Evolutionary conservation across 1,140 invertebrate genomes (phyloP), one percentile per base, ranked within the genome.

Genomic region (Whitmania pigra): DNA sequence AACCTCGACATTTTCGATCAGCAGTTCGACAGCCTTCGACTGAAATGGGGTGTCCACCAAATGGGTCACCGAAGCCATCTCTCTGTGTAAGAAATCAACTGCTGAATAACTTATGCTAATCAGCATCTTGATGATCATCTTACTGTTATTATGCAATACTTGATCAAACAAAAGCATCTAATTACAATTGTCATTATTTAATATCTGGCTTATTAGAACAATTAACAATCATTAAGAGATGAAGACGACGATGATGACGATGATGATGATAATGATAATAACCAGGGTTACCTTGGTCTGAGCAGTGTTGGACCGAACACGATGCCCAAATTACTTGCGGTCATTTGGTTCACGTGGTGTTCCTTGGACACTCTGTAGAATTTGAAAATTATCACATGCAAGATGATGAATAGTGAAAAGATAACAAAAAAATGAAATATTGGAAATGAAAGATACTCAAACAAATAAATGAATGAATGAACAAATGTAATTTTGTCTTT

Each of bases 231-330:
- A n/a, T n/a, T n/a, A n/a, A n/a, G n/a, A n/a, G 57, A 60, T 60
- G 9, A 60, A 43, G 40, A 13, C 13, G 40, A 43, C 13, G 40
- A 43, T 43, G 40, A 43, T 43, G 40, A 49, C 13, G 43, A 49
- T 5, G 9, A 49, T 49, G 9, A 49, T 49, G 43, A 49, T 49
- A 13, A 11, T 49, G 9, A 49, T 49, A 13, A 49, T 49, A 0
- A 49, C 13, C 13, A 49, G 13, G 43, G 78, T 77, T 77, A 83
- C 82, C 78, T 78, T 36, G 84, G 84, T 74, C 85, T 76, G 11
- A 87, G 78, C 40, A 87, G 75, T 17, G 86, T 87, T 67, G 86
- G 86, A 67, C 86, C 86, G 81, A 87, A 87, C 17, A 87, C 85
- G 73, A 87, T 87, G 5, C 85, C 86, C 49, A 87, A 78, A 76